Evolutionary conservation across 2,113 vertebrate genomes (phyloP).

Genomic region (Felis catus): F.catus_Fca126_mat1.0 CM031412.1:207635501-207636000

Average conservation of each 20-base stretch:
- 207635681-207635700: background rate
- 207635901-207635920: background rate
- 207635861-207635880: background rate
- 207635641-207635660: background rate
- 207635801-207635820: background rate
- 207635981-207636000: background rate
- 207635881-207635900: fast-evolving
- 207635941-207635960: background rate
- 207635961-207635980: background rate
- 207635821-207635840: background rate
- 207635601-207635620: background rate
- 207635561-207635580: background rate
- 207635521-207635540: background rate
- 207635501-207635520: background rate
- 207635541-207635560: background rate
- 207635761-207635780: background rate
- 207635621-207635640: background rate
- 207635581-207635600: background rate
- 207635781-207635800: background rate
- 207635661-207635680: background rate
- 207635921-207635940: background rate
- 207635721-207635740: background rate
- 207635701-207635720: slow-evolving; percentile 37
- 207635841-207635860: background rate
- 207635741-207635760: background rate